Percentiles rank a stretch among this genome's conserved stretches.
phyloP scores from a whole-genome alignment of 2,888 invertebrate genomes.

The Megamerina dolium region DNA sequence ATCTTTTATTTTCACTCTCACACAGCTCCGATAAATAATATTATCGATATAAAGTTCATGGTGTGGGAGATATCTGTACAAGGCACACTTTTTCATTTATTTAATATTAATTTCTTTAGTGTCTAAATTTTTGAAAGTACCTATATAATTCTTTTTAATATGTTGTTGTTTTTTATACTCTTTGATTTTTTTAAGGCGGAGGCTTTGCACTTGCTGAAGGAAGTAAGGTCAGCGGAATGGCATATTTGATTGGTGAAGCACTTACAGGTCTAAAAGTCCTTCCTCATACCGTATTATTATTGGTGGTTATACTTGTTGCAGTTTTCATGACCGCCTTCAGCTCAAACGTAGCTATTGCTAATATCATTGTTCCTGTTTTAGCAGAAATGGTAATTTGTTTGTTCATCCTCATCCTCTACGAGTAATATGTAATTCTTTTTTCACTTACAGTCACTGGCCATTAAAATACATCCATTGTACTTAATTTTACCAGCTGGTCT shows the following conservation, averaged over 20 bases:
- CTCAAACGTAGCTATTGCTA: constrained; percentile 85
- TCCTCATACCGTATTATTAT: constrained; percentile 60
- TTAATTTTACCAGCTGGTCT: constrained; percentile 85
- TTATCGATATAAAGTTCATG: too few species aligned
- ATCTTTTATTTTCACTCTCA: too few species aligned
- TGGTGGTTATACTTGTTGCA: constrained; percentile 69
- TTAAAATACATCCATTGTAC: constrained; percentile 77
- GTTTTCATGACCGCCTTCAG: constrained; percentile 84
- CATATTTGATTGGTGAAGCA: constrained; percentile 65
- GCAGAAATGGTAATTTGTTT: constrained; percentile 62
- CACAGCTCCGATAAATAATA: too few species aligned
- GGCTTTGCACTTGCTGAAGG: constrained; percentile 89
- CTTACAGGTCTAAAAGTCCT: constrained; percentile 61
- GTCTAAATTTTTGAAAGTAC: too few species aligned
- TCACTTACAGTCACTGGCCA: constrained; percentile 57
- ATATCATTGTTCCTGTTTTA: constrained; percentile 78
- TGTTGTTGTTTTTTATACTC: too few species aligned
- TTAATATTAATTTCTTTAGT: too few species aligned
- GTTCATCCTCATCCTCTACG: constrained; percentile 1
- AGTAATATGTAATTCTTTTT: constrained; percentile 2
- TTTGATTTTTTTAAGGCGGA: too few species aligned
- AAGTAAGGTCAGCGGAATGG: constrained; percentile 72
- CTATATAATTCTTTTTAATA: background rate
- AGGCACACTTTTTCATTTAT: too few species aligned
- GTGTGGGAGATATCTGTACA: too few species aligned